phyloP scores from a whole-genome alignment of 2,113 vertebrate species.

The Xiphophorus maculatus region DNA sequence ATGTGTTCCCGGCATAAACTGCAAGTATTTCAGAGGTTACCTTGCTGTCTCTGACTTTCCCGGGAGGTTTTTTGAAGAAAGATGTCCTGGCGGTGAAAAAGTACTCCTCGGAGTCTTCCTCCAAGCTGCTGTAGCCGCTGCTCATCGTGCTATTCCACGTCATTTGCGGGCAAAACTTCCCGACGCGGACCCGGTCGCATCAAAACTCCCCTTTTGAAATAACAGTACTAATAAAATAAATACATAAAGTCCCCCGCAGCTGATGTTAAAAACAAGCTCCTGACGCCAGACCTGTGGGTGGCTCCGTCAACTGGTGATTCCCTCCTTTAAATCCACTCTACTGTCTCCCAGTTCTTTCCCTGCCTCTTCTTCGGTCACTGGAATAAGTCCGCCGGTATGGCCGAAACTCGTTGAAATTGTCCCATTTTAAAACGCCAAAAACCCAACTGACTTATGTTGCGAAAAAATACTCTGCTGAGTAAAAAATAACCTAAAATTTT shows the following conservation, averaged over 20 bases:
- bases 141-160: conserved; percentile 95
- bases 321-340: conserved; percentile 44
- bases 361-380: conserved; percentile 13
- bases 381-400: conserved; percentile 32
- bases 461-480: rapidly evolving
- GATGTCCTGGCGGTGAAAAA: conserved; percentile 98
- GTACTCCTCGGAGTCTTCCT: conserved; percentile 96
- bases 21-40: conserved; percentile 49
- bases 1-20: neutral
- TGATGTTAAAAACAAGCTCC: conserved; percentile 2
- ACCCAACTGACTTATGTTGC: neutral
- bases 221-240: neutral
- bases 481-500: neutral
- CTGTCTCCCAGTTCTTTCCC: neutral
- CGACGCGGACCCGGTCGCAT: conserved; percentile 61
- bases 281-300: neutral
- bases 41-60: conserved; percentile 82
- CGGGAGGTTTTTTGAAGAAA: conserved; percentile 88
- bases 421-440: conserved; percentile 5
- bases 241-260: neutral
- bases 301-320: conserved; percentile 17
- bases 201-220: conserved; percentile 23
- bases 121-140: conserved; percentile 96
- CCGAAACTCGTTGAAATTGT: conserved; percentile 10
- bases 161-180: conserved; percentile 75